Conservation (phyloP, 2,888 invertebrate species). For the Pristionchus mayeri region DNA sequence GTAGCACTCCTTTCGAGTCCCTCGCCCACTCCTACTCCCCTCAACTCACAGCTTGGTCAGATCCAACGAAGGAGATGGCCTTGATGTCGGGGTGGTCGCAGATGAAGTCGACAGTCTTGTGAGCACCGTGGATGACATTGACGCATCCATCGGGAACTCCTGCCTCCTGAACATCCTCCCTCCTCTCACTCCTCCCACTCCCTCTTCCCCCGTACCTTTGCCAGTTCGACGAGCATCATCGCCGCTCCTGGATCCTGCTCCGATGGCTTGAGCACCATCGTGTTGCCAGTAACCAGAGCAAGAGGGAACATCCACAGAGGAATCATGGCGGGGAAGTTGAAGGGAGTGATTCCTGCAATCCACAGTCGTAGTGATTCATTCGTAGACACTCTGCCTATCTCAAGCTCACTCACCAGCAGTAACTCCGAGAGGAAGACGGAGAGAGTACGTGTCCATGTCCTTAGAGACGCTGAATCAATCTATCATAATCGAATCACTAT, state of each 20-base stretch:
- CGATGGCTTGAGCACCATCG: constrained; percentile 93
- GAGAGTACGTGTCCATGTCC: constrained; percentile 95
- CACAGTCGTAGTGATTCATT: too few species aligned
- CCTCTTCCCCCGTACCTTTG: constrained; percentile 79
- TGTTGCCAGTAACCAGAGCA: constrained; percentile 89
- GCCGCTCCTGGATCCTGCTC: constrained; percentile 97
- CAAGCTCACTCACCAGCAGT: constrained; percentile 85
- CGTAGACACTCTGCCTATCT: too few species aligned
- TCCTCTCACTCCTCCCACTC: too few species aligned
- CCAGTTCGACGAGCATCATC: constrained; percentile 92
- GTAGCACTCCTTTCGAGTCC: background rate
- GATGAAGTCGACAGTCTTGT: constrained; percentile 94
- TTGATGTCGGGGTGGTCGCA: constrained; percentile 95
- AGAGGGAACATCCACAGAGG: constrained; percentile 91
- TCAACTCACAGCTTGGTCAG: constrained; percentile 87
- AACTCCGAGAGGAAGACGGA: constrained; percentile 92
- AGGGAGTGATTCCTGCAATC: constrained; percentile 65
- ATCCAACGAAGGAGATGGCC: constrained; percentile 98
- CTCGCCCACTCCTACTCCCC: background rate
- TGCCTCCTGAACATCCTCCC: constrained; percentile 81
- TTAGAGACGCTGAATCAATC: constrained; percentile 81
- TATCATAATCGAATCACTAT: constrained; percentile 8
- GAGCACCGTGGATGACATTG: constrained; percentile 95
- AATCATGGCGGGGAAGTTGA: constrained; percentile 91
- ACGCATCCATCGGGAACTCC: constrained; percentile 96